phyloP scores from a whole-genome alignment of 2,113 vertebrate species.

The Tetraodon nigroviridis region DNA sequence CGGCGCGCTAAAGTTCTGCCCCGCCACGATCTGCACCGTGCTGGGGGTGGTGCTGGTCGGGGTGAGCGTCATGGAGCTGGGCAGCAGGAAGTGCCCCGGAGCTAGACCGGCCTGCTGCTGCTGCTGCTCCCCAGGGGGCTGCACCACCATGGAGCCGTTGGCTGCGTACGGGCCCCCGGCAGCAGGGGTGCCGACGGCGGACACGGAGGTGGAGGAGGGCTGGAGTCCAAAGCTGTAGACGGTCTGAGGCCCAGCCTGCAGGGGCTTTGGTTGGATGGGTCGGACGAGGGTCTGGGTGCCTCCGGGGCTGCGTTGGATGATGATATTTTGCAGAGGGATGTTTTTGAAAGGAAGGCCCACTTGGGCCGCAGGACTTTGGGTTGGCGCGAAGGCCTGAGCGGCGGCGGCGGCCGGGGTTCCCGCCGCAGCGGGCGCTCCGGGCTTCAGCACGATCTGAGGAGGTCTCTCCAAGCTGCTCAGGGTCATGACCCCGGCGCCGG shows the following conservation, averaged over 20 bases:
- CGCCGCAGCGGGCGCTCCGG: slow-evolving; percentile 69
- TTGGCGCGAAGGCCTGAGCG: slow-evolving; percentile 80
- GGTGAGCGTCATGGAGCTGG: slow-evolving; percentile 83
- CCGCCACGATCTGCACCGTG: slow-evolving; percentile 85
- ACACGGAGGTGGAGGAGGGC: slow-evolving; percentile 65
- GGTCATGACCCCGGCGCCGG: slow-evolving; percentile 88
- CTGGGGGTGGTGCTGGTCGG: slow-evolving; percentile 81
- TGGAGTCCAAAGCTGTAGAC: slow-evolving; percentile 83
- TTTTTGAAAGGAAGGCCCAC: slow-evolving; percentile 92
- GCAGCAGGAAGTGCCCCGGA: slow-evolving; percentile 88
- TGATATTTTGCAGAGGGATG: slow-evolving; percentile 95
- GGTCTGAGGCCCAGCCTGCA: slow-evolving; percentile 85
- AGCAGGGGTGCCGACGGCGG: slow-evolving; percentile 67
- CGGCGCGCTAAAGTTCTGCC: slow-evolving; percentile 81
- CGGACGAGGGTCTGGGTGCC: slow-evolving; percentile 76
- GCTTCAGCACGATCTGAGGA: slow-evolving; percentile 90
- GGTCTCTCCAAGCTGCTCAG: slow-evolving; percentile 89
- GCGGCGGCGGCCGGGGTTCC: slow-evolving; percentile 60
- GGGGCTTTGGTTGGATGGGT: slow-evolving; percentile 94
- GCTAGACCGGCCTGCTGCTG: slow-evolving; percentile 67
- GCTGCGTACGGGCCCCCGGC: slow-evolving; percentile 65
- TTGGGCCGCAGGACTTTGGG: slow-evolving; percentile 79
- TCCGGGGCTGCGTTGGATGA: slow-evolving; percentile 91
- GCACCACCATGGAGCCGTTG: slow-evolving; percentile 71
- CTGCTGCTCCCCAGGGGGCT: slow-evolving; percentile 78